Percentiles rank a stretch among this genome's conserved stretches.
These are phyloP conservation scores for Atractosteus spatula DNA, from an alignment of 2,113 vertebrate species.

Conservation along the genomic window DNA sequence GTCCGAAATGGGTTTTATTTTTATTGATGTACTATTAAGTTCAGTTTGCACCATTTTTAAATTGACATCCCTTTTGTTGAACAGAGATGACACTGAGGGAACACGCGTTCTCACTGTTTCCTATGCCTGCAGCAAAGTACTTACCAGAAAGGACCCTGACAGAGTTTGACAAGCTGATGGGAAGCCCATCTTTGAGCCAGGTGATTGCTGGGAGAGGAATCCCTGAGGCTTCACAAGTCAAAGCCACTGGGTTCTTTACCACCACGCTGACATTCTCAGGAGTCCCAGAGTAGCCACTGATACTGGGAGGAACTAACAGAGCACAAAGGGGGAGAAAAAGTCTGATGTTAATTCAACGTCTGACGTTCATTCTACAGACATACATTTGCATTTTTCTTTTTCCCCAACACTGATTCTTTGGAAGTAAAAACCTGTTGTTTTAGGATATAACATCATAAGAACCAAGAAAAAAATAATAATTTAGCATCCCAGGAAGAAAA, in stretches of 20 bases:
- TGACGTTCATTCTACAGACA: not conserved
- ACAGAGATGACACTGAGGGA: no score
- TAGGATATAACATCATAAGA: no score
- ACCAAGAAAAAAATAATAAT: no score
- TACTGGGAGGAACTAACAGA: conserved; percentile 78
- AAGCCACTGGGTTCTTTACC: conserved; percentile 82
- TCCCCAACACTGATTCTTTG: no score
- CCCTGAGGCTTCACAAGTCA: conserved; percentile 87
- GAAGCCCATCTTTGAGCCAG: conserved; percentile 84
- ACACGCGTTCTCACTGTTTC: not conserved
- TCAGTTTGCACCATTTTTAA: not conserved
- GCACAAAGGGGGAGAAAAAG: conserved; percentile 4
- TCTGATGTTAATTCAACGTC: no score
- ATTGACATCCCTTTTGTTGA: not conserved
- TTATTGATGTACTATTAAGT: not conserved
- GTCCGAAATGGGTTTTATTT: no score
- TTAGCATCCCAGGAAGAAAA: no score
- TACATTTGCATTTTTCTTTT: no score
- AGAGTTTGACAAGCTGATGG: conserved; percentile 65
- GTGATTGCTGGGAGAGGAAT: conserved; percentile 84
- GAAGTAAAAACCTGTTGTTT: no score
- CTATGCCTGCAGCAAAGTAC: not conserved
- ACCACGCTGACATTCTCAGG: conserved; percentile 86
- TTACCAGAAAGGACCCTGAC: conserved; percentile 84
- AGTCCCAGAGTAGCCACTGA: conserved; percentile 62